A percentile compares a stretch with the other conserved stretches of the same genome.
These are phyloP conservation scores for Myxocyprinus asiaticus DNA, from an alignment of 2,113 vertebrate species.

Conservation along the genomic window DNA sequence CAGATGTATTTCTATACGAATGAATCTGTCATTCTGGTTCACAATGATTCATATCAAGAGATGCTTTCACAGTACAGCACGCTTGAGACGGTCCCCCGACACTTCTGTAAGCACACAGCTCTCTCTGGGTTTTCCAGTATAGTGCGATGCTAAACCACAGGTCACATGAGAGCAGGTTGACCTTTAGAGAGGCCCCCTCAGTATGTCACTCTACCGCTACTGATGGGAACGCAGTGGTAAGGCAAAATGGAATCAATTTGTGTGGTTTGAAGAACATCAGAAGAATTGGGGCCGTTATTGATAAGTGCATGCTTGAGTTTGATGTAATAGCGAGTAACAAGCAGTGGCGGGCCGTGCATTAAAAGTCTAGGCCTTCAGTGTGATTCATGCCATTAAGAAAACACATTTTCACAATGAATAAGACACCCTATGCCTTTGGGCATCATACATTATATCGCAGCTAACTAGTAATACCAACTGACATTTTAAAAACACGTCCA, in stretches of 20 bases:
- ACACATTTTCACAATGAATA: no score
- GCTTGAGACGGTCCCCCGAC: slow-evolving; percentile 22
- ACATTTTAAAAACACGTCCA: no score
- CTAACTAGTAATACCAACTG: no score
- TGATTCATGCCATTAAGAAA: no score
- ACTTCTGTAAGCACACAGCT: slow-evolving; percentile 51
- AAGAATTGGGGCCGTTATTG: slow-evolving; percentile 2
- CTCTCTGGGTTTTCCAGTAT: slow-evolving; percentile 43
- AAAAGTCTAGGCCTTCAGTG: no score
- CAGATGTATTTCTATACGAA: slow-evolving; percentile 8
- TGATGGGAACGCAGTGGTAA: slow-evolving; percentile 1
- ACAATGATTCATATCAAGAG: slow-evolving; percentile 39
- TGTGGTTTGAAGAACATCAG: slow-evolving; percentile 4
- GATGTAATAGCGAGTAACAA: background rate
- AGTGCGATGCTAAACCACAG: slow-evolving; percentile 49
- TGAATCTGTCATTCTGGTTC: background rate
- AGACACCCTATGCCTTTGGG: no score
- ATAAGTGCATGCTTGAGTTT: slow-evolving; percentile 18
- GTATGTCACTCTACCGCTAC: slow-evolving; percentile 1
- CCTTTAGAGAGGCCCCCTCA: slow-evolving; percentile 48
- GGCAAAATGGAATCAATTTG: slow-evolving; percentile 29
- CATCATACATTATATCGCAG: no score
- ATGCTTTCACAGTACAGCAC: slow-evolving; percentile 47
- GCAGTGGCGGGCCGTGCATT: no score
- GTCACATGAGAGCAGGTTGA: slow-evolving; percentile 54